These are phyloP conservation scores for Diaprepes abbreviatus DNA, from an alignment of 2,888 invertebrate species.

Conservation along the genomic window DNA sequence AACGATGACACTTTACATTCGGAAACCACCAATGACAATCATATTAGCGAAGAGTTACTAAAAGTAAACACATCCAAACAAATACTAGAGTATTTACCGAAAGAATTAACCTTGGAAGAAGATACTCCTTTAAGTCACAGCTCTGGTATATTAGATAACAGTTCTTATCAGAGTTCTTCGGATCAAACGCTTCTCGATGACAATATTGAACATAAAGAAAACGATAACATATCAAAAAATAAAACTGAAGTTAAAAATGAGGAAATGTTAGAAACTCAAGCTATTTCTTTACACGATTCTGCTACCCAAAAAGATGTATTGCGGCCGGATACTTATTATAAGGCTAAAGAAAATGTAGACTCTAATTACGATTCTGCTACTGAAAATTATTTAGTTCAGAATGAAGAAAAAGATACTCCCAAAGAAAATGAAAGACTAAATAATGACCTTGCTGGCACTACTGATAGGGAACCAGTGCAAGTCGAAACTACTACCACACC, in stretches of 20 bases:
- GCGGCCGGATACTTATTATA: no score
- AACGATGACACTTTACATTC: neutral
- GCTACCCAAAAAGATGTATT: no score
- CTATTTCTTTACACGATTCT: neutral
- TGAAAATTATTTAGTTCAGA: neutral
- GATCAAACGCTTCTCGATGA: neutral
- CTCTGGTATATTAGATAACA: neutral
- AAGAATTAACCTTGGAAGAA: neutral
- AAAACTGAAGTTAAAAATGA: neutral
- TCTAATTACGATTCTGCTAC: neutral
- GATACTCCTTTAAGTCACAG: neutral
- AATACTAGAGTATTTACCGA: no score
- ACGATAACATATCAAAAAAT: neutral
- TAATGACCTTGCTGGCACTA: neutral
- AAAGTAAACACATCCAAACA: neutral
- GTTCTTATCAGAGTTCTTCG: neutral
- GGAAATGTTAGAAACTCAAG: neutral
- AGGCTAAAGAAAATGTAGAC: no score
- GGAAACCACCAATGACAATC: neutral
- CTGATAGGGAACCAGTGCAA: neutral
- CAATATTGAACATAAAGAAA: neutral
- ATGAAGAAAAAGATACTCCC: neutral
- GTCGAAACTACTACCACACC: neutral
- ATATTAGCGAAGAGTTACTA: neutral
- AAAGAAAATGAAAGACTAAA: neutral